Evolutionary conservation across 2,113 vertebrate species (phyloP).

Genomic region (Tympanuchus pallidicinctus): DNA sequence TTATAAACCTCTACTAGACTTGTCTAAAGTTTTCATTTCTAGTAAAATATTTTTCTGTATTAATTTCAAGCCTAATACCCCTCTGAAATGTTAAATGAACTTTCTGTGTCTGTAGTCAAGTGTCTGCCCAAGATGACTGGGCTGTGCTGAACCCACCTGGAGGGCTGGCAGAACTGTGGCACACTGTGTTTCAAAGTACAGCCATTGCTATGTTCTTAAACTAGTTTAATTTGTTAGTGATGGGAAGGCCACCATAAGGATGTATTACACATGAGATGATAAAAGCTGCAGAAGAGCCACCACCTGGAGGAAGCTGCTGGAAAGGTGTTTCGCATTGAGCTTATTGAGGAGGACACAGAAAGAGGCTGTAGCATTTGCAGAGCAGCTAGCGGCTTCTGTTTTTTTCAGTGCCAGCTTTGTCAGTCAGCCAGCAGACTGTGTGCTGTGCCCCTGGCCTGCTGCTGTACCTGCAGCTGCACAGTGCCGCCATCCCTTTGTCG

Average conservation of each 20-base stretch:
- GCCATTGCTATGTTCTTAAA: not conserved
- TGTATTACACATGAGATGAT: not conserved
- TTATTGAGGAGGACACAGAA: not conserved
- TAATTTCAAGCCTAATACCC: not conserved
- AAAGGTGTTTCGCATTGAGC: not conserved
- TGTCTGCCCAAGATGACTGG: not conserved
- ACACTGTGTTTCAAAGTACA: not conserved
- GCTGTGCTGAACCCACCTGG: not conserved
- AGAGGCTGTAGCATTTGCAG: not conserved
- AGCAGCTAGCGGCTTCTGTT: not conserved
- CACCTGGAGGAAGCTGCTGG: not conserved
- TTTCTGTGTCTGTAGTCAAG: not conserved
- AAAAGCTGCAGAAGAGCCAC: not conserved
- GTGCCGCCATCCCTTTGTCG: accelerated
- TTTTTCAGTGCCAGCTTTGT: not conserved
- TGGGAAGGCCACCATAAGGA: not conserved
- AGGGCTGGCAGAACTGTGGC: not conserved
- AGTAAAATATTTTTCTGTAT: not conserved
- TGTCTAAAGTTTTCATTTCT: not conserved
- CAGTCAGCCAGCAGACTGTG: not conserved
- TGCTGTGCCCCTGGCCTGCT: not conserved
- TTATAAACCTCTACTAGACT: not conserved
- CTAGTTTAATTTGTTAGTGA: not conserved
- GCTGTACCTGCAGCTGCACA: not conserved
- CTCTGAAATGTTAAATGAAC: not conserved